Base-by-base conservation (phyloP, 30 jellyfish, hydroid and myxozoan genomes). In the Catostylus mosaicus region DNA sequence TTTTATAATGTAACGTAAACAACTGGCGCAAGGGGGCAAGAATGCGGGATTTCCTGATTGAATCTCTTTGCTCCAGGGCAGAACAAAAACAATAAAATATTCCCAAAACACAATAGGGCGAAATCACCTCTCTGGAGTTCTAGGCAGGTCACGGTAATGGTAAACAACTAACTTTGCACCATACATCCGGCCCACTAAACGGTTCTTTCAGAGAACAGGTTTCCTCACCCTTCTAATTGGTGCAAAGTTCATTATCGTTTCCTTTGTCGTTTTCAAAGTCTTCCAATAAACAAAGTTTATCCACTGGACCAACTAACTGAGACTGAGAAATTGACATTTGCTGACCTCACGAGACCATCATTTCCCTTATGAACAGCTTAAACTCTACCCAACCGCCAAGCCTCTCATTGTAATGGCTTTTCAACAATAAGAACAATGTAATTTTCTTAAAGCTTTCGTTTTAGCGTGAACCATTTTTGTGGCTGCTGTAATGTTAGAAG, bases 351-450 rank as follows among this genome's bases (percentile, higher is more conserved):
- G 51, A 64, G 47, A 64, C 76, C 76, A 36, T 64, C 76, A 16
- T 31, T 64, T 64, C 76, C 51, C n/a, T 33, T 19, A 2, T 24
- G 23, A 16, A 64, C 51, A 0, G 76, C 51, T 12, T 22, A 16
- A 31, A 64, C 76, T 64, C 76, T 64, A 1, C 48, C 76, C 51
- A 64, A 29, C 26, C 52, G 19, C 51, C 76, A 64, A 29, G 69
- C 34, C 12, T 52, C 67, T 31, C 89, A 22, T 31, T 85, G 89
- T 18, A 33, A 72, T 29, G 40, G 37, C n/a, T 86, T 37, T 1
- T 74, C 96, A 27, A 76, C 78, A 20, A 75, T 51, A 0, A 86
- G 96, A 47, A 86, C 90, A 23, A 86, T 37, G 61, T 86, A 90
- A 30, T 56, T 33, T 20, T 34, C 59, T 76, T 67, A 22, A 32